Conservation (phyloP, 2,797 vertebrate genomes). For the Podarcis siculus region DNA sequence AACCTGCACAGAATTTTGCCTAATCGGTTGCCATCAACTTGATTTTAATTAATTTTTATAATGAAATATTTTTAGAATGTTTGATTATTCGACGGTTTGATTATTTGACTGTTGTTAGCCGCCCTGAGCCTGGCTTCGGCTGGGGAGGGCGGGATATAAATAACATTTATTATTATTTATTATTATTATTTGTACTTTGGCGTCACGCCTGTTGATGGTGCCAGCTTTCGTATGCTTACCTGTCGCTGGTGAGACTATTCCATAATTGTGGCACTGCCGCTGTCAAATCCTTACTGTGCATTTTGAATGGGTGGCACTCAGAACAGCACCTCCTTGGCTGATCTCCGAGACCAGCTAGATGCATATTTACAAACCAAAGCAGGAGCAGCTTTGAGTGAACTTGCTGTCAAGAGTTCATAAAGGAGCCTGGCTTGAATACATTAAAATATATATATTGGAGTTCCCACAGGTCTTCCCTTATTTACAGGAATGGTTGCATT, state of each 20-base stretch:
- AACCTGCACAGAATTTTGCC: too few relatives aligned
- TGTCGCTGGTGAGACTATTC: background rate
- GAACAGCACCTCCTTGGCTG: background rate
- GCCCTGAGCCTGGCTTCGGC: too few relatives aligned
- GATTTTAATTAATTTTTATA: too few relatives aligned
- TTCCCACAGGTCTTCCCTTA: conserved; percentile 8
- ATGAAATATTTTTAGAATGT: too few relatives aligned
- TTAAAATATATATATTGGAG: conserved; percentile 25
- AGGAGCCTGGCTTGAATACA: conserved; percentile 20
- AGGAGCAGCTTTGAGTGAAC: background rate
- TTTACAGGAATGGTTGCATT: conserved; percentile 5
- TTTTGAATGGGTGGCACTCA: background rate
- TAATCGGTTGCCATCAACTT: too few relatives aligned
- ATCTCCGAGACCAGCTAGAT: background rate
- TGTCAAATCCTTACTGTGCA: background rate
- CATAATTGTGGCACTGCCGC: background rate
- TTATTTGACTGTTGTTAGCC: too few relatives aligned
- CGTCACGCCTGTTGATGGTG: background rate
- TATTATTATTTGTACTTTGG: background rate
- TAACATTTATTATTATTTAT: too few relatives aligned
- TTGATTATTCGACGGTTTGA: too few relatives aligned
- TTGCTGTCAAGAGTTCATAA: background rate
- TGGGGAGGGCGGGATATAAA: too few relatives aligned
- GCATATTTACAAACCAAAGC: background rate
- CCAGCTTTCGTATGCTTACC: background rate